Evolutionary conservation across 2,888 invertebrate genomes (phyloP), one percentile per base, ranked within the genome.

Genomic region (Crepidodera aurea): DNA sequence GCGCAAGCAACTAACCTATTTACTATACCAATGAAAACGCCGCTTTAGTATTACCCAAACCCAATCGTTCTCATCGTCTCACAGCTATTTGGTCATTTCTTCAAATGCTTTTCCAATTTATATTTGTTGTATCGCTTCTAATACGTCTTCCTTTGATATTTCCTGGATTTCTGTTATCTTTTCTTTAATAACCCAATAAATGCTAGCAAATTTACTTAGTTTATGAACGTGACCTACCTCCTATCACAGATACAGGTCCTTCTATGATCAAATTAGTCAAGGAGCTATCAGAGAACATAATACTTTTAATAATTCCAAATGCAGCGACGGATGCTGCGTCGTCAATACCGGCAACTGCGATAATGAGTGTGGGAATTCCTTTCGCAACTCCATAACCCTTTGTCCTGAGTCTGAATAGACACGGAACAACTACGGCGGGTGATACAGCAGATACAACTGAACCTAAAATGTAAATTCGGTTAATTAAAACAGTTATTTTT

Each of bases 361-460:
- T 92, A 57, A 98, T 93, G 44, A 98, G 84, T 0, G 98, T 98
- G 0, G 98, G 96, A 56, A 98, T 94, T 15, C 98, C 98, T 84
- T 96, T 95, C 39, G 92, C 92, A 0, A 95, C 91, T 0, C 98
- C 98, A 77, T 94, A 95, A 4, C 94, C 94, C 78, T 91, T 91
- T 60, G 87, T 88, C 10, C 96, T 87, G 13, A 98, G 84, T 27
- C 91, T 86, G 78, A 97, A 90, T 65, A 98, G 86, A 70, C 94
- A 93, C 0, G 98, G 96, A 13, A 98, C 97, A 7, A 98, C 92
- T n/a, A 98, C 97, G 1, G 98, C 98, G 0, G 98, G 98, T 0
- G 96, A 95, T 1, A 98, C 97, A 0, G 97, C 98, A 0, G 95
- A 94, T 62, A 96, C 83, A 62, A 94, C 88, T 32, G 92, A 88